A percentile compares a stretch with the other conserved stretches of the same genome.
Evolutionary conservation across 2,888 invertebrate genomes (phyloP).

Genomic region (Ichneumoninae sp.): DNA sequence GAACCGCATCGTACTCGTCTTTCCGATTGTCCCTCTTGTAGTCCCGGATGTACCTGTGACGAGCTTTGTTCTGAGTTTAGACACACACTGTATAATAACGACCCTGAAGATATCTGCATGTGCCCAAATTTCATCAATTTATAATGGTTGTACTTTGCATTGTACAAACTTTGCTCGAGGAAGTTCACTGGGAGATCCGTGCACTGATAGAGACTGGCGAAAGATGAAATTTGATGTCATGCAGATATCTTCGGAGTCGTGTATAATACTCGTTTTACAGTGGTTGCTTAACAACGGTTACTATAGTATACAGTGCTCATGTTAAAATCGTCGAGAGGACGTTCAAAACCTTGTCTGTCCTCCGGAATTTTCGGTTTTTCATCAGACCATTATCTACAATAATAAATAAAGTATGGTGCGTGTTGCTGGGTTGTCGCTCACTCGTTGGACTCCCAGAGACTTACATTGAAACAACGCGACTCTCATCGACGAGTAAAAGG

Average conservation of each 20-base stretch:
- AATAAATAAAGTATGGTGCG: not conserved
- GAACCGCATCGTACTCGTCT: conserved; percentile 22
- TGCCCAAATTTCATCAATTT: too few species aligned
- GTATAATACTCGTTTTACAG: conserved; percentile 64
- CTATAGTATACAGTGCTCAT: conserved; percentile 25
- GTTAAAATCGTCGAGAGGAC: conserved; percentile 57
- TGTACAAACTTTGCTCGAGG: too few species aligned
- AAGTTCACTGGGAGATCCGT: too few species aligned
- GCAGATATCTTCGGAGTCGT: too few species aligned
- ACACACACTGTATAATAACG: conserved; percentile 61
- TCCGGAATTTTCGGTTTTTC: conserved; percentile 61
- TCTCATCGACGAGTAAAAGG: not conserved
- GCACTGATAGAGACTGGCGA: too few species aligned
- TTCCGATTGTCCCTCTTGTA: conserved; percentile 1
- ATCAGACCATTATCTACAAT: not conserved
- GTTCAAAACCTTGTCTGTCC: conserved; percentile 24
- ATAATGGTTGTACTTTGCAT: too few species aligned
- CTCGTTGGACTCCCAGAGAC: not conserved
- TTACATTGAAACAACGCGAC: not conserved
- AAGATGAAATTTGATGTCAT: too few species aligned
- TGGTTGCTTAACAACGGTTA: conserved; percentile 59
- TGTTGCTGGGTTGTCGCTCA: not conserved
- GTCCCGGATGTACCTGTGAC: conserved; percentile 60
- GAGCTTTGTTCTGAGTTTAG: conserved; percentile 56
- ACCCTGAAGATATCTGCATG: too few species aligned